phyloP scores from a whole-genome alignment of 2,113 vertebrate species.

The Amphiprion percula region DNA sequence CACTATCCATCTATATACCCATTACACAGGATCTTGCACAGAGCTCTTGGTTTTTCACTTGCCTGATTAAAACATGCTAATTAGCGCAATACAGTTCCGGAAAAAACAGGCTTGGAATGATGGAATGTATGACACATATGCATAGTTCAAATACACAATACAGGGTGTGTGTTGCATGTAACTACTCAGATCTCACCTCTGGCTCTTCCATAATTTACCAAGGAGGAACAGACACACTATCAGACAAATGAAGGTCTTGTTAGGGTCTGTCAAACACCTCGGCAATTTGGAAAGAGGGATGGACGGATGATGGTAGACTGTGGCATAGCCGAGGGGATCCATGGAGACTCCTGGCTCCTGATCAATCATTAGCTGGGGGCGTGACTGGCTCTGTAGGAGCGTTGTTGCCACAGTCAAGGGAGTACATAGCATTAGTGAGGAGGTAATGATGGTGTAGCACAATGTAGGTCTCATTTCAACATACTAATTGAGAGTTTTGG shows the following conservation, averaged over 20 bases:
- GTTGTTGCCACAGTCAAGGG: slow-evolving; percentile 12
- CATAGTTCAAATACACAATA: slow-evolving; percentile 41
- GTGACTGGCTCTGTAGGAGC: slow-evolving; percentile 28
- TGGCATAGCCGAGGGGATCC: slow-evolving; percentile 2
- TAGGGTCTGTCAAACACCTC: slow-evolving; percentile 24
- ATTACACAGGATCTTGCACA: slow-evolving; percentile 63
- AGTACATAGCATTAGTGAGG: slow-evolving; percentile 21
- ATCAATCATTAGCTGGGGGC: slow-evolving; percentile 42
- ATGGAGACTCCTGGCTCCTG: slow-evolving; percentile 23
- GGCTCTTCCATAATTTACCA: not conserved
- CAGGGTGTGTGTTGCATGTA: slow-evolving; percentile 24
- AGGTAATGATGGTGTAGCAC: slow-evolving; percentile 28
- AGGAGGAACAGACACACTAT: slow-evolving; percentile 1
- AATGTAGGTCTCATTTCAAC: slow-evolving; percentile 16
- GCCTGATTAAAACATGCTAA: slow-evolving; percentile 69
- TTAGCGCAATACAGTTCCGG: slow-evolving; percentile 50
- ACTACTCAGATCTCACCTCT: slow-evolving; percentile 23
- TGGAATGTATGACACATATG: slow-evolving; percentile 29
- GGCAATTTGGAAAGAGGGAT: slow-evolving; percentile 14
- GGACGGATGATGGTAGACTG: not conserved
- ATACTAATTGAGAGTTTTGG: not conserved
- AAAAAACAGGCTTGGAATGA: slow-evolving; percentile 40
- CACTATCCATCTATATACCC: slow-evolving; percentile 73
- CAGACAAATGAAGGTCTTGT: slow-evolving; percentile 32
- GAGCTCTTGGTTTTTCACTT: slow-evolving; percentile 38